Base-by-base conservation (phyloP, 2,113 vertebrate genomes). In the Chelonoidis abingdonii region DNA sequence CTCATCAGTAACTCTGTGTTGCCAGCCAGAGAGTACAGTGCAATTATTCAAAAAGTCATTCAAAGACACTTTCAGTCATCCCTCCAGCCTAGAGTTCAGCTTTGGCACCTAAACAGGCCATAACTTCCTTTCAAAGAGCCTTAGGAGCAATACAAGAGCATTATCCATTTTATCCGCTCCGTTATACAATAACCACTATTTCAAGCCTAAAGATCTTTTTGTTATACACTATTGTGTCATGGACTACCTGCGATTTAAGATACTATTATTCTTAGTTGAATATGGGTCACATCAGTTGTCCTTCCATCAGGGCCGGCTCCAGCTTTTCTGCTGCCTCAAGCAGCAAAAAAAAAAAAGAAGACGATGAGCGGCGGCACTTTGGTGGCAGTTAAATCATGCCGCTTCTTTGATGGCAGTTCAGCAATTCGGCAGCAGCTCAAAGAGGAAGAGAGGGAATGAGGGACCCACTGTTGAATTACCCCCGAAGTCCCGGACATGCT, bases 91-190 rank as follows among this genome's bases (percentile, higher is more conserved):
- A 80, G 21, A 38, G 11, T 57, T 44, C 79, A 57, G 35, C 41
- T 76, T 83, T 78, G 6, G 11, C 80, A 49, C 19, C 10, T 19
- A 59, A 80, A 25, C 13, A 16, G 21, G 24, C 3, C 29, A 80
- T 57, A 65, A 8, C 2, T 16, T 81, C 21, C 44, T 82, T 79
- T 35, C 90, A 24, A 19, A 87, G 65, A 83, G 90, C 10, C 11
- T n/a, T 31, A 80, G 47, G 88, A 80, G 47, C 79, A 53, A 16
- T 49, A 2, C 5, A 35, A 0, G 0, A 17, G 12, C 44, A 49
- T 53, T 53, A 8, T 65, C 9, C 35, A 8, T 86, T 59, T 49
- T 24, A 27, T 65, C 47, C 11, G 8, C n/a, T 50, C 35, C 16
- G 3, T 52, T 85, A 54, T 27, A 25, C 25, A 83, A 59, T 57